Conservation (phyloP, 2,797 vertebrate genomes). For the Paedocypris micromegethes region DNA sequence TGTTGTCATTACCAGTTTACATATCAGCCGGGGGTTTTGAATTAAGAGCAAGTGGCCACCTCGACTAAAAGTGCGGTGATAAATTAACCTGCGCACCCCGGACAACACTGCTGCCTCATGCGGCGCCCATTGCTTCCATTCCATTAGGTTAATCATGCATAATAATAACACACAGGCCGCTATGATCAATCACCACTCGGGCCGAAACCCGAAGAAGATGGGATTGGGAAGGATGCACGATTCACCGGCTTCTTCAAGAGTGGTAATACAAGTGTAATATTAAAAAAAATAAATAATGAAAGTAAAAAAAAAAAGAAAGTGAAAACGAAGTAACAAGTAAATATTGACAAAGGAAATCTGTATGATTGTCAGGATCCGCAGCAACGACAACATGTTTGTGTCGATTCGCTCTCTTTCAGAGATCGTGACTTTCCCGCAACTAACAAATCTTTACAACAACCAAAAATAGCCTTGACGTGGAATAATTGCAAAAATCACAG, state of each 20-base stretch:
- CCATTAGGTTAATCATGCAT: constrained; percentile 66
- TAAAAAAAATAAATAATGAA: constrained; percentile 1
- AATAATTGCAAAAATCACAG: too few relatives aligned
- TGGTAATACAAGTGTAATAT: neutral
- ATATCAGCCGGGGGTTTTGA: constrained; percentile 48
- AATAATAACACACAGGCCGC: constrained; percentile 44
- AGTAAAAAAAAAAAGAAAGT: neutral
- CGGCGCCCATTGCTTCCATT: constrained; percentile 56
- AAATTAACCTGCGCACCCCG: constrained; percentile 55
- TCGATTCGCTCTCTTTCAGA: too few relatives aligned
- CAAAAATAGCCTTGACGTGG: too few relatives aligned
- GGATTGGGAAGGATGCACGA: constrained; percentile 10
- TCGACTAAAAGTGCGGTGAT: constrained; percentile 53
- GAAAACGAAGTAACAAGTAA: too few relatives aligned
- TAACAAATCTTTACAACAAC: too few relatives aligned
- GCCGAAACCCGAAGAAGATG: constrained; percentile 21
- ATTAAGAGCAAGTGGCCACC: constrained; percentile 49
- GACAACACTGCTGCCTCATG: constrained; percentile 51
- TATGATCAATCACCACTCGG: constrained; percentile 43
- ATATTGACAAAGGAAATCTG: too few relatives aligned
- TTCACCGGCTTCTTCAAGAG: neutral
- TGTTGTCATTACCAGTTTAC: constrained; percentile 52
- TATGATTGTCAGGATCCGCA: too few relatives aligned
- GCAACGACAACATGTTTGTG: too few relatives aligned
- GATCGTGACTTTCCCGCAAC: too few relatives aligned